Evolutionary conservation across 2,888 invertebrate species (phyloP), one percentile per base, ranked within the genome.

Genomic region (Acanthoscelides obtectus): DNA sequence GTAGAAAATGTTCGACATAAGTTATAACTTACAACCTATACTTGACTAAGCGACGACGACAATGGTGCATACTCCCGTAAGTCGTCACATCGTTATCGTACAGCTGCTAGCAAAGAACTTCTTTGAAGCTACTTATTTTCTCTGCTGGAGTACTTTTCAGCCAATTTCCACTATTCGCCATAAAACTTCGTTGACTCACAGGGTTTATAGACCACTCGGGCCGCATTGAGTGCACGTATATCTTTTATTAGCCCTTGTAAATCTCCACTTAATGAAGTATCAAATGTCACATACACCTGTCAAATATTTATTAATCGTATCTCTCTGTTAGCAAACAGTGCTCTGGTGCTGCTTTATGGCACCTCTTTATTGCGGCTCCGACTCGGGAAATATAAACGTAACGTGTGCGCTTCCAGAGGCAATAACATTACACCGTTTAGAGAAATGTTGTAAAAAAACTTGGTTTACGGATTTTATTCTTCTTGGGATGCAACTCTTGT

Each of bases 241-340:
- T 83, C 84, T 80, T 84, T 84, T 84, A 84, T 84, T 84, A 81
- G 80, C 79, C 81, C 80, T 82, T 83, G 82, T 84, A 84, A 84
- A 84, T 84, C 83, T 83, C 80, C 77, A 80, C 81, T 81, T 83
- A 83, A 83, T 82, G 81, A 83, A 83, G 82, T 83, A 83, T 82
- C 79, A 81, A 81, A 80, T 81, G 83, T 83, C 83, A 80, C 79
- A 79, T 77, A 81, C 84, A 84, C 84, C 83, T 84, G 84, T 83
- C 83, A 82, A 81, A 79, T 80, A 80, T 79, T 79, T 78, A 78
- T 77, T 79, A 79, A 79, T 77, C 76, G 74, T 77, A 79, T 79
- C 78, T 78, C 77, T 79, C 68, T 45, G 45, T 45, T 45, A 45
- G 45, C 45, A 45, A 45, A 45, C 45, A 45, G 12, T 45, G 45